Conservation (phyloP, 1,140 invertebrate species). For the Hormaphis cornu region DNA sequence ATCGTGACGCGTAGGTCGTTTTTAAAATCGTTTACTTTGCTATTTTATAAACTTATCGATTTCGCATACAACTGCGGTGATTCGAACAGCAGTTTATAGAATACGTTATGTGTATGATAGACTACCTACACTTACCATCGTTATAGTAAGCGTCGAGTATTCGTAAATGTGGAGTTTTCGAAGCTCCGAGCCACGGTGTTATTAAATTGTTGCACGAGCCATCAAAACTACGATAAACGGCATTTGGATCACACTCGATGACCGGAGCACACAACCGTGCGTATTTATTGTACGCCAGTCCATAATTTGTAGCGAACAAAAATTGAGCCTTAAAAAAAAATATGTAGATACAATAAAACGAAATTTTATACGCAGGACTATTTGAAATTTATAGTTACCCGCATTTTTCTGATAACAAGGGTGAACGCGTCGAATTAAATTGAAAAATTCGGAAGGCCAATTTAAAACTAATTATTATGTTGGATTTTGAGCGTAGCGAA, state of each 20-base stretch:
- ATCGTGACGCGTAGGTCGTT: too few species aligned
- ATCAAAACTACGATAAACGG: constrained; percentile 51
- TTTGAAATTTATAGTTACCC: too few species aligned
- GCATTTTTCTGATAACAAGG: too few species aligned
- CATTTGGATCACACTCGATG: background rate
- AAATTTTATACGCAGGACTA: background rate
- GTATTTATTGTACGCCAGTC: background rate
- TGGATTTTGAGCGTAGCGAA: too few species aligned
- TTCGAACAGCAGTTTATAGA: too few species aligned
- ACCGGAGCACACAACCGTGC: background rate
- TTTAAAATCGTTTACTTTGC: too few species aligned
- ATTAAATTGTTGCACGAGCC: constrained; percentile 54
- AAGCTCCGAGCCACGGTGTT: constrained; percentile 52
- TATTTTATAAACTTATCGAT: too few species aligned
- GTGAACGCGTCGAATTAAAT: too few species aligned
- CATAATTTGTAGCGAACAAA: background rate
- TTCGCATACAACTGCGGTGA: too few species aligned
- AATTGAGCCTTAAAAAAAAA: background rate
- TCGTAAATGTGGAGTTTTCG: constrained; percentile 47
- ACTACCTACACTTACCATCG: constrained; percentile 51
- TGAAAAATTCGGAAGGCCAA: too few species aligned
- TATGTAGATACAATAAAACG: background rate
- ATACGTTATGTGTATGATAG: too few species aligned
- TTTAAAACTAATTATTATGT: too few species aligned
- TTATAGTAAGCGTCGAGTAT: constrained; percentile 48